These are phyloP conservation scores for Ceramica pisi DNA, from an alignment of 2,888 invertebrate genomes.

Conservation along the genomic window DNA sequence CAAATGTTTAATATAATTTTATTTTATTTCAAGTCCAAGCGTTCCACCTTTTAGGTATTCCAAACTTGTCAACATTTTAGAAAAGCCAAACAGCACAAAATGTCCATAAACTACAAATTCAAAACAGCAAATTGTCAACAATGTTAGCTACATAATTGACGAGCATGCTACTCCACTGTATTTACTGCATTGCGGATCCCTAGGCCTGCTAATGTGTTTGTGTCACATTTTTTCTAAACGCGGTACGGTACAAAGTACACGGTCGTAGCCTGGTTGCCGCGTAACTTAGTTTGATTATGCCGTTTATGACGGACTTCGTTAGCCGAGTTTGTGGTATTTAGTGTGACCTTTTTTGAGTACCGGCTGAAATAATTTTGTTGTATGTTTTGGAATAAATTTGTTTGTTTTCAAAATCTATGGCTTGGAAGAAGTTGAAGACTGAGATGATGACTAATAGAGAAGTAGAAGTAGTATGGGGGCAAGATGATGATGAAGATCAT, in stretches of 20 bases:
- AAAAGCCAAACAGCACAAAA: background rate
- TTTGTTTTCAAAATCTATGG: too few species aligned
- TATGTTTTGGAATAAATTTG: too few species aligned
- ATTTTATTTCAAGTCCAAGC: background rate
- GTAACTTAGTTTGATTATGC: conserved; percentile 37
- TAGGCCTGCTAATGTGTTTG: conserved; percentile 54
- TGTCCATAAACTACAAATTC: conserved; percentile 17
- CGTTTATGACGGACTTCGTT: conserved; percentile 40
- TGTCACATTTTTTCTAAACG: conserved; percentile 57
- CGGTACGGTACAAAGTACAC: background rate
- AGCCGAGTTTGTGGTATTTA: conserved; percentile 21
- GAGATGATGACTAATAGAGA: too few species aligned
- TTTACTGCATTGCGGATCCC: conserved; percentile 65
- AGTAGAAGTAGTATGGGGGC: too few species aligned
- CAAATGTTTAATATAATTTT: too few species aligned
- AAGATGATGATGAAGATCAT: too few species aligned
- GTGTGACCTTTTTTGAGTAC: background rate
- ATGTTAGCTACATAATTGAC: conserved; percentile 55
- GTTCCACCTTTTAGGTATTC: background rate
- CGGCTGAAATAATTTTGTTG: background rate
- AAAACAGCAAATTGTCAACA: conserved; percentile 45
- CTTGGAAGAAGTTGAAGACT: too few species aligned
- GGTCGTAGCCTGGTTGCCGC: conserved; percentile 21
- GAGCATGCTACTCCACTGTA: conserved; percentile 48
- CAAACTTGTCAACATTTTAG: background rate